Evolutionary conservation across 2,113 vertebrate genomes (phyloP), one percentile per base, ranked within the genome.

Genomic region (Amphiprion ocellaris): DNA sequence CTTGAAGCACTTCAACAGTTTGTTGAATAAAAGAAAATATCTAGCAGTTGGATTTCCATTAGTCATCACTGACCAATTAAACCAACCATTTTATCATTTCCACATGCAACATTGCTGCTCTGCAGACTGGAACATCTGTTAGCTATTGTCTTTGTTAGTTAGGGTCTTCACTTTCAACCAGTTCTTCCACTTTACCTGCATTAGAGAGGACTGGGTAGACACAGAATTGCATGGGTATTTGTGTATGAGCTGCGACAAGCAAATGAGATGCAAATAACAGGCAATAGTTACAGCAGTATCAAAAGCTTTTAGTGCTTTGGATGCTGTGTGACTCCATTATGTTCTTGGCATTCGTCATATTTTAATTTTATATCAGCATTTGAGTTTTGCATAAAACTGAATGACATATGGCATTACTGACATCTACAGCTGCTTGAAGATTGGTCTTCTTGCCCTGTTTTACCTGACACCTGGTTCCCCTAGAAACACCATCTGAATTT

Each of bases 211-310:
- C 8, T 52, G 4, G 17, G 6, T 24, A 24, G 24, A 21, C 33
- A 26, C 24, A 12, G 9, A 69, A 21, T n/a, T 56, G 12, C 37
- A 33, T 4, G 12, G 54, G 55, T 26, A 75, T 87, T 84, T 85
- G 81, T 55, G 8, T 87, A 52, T 53, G 62, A 71, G 49, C 63
- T 16, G 16, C 33, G 53, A 52, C 47, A 88, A 71, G 53, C 83
- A 89, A 89, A 90, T 88, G 77, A 89, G 69, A 88, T 87, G 63
- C 28, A 89, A 89, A 83, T 21, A 79, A 60, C 23, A 50, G 68
- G 19, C 1, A n/a, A 11, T 46, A 15, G 10, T 23, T 64, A 7
- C 7, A 24, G 46, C 12, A 23, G 5, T 17, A 17, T 77, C 11
- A 46, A 56, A 69, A 59, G 5, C n/a, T 71, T 75, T 69, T n/a